Evolutionary conservation across 2,888 invertebrate species (phyloP), one percentile per base, ranked within the genome.

Genomic region (Cephus rjabovi): DNA sequence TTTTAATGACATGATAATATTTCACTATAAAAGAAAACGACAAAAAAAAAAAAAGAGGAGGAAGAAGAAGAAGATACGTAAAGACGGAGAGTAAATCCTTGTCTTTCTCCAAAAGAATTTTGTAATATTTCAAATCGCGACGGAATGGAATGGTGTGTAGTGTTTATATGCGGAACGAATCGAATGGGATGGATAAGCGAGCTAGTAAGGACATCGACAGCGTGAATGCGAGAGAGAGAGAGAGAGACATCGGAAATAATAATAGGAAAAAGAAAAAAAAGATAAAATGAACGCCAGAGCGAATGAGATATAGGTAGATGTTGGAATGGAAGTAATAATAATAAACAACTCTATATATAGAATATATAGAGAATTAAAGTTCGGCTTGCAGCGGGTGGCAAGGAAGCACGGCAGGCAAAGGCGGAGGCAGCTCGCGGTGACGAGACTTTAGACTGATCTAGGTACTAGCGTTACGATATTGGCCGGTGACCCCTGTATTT

Each of bases 391-490:
- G 35, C 35, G 0, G 35, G 56, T 9, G 56, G 79, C 81, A 80
- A 79, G 82, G 81, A 79, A 82, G 81, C 81, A 81, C 81, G 82
- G 81, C 81, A 83, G 84, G 83, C 82, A 86, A 85, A 89, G 88
- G 90, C 90, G 86, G 89, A 90, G 86, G 88, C 90, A 91, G 91
- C 90, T 91, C 89, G 90, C 90, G 89, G 91, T 91, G 88, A 90
- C 90, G 91, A 91, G 91, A 91, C 90, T 91, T 91, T 91, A 91
- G 91, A 91, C 91, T 91, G 91, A 91, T 90, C 91, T 91, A 89
- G 87, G 90, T 91, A 91, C 90, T 91, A 91, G 90, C 90, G 90
- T 91, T 90, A 90, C 85, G 87, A 87, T 84, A 83, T 79, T 76
- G 75, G 35, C 56, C 34, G n/a, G 23, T 69, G 30, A 40, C 30